Evolutionary conservation across 2,113 vertebrate genomes (phyloP).

Genomic region (Entosphenus tridentatus): DNA sequence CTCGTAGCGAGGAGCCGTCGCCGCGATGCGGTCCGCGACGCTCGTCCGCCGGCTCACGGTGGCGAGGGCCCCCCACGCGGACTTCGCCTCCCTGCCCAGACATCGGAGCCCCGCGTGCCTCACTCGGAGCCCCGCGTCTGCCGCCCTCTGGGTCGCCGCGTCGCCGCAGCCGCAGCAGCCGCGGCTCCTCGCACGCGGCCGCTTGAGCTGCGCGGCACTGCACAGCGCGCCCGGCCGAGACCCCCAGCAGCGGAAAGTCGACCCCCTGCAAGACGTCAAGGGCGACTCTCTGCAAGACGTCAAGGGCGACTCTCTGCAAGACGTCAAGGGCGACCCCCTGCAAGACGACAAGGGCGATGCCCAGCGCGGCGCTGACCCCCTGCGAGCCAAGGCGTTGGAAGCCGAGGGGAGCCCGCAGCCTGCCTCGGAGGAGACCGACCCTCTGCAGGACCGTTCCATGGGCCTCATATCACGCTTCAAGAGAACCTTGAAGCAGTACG

Average conservation of each 20-base stretch:
- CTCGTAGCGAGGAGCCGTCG: too few relatives aligned
- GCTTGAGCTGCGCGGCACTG: too few relatives aligned
- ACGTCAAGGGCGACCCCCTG: background rate
- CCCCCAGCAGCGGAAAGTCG: background rate
- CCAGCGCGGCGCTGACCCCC: background rate
- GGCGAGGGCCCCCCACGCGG: too few relatives aligned
- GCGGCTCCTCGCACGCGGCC: too few relatives aligned
- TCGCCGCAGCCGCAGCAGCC: too few relatives aligned
- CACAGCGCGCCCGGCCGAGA: background rate
- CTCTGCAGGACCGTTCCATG: conserved; percentile 69
- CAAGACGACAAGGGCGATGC: background rate
- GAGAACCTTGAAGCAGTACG: conserved; percentile 79
- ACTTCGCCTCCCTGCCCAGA: too few relatives aligned
- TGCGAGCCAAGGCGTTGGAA: background rate
- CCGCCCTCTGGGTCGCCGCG: too few relatives aligned
- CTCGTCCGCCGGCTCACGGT: too few relatives aligned
- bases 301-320: background rate
- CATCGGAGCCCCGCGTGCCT: too few relatives aligned
- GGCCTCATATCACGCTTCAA: conserved; percentile 71
- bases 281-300: background rate
- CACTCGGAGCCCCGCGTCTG: too few relatives aligned
- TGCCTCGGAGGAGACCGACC: conserved; percentile 32
- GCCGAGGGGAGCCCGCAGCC: background rate
- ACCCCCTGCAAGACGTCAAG: background rate
- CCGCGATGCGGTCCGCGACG: too few relatives aligned